Evolutionary conservation across 2,888 invertebrate species (phyloP).

Genomic region (Agapetus fuscipes): DNA sequence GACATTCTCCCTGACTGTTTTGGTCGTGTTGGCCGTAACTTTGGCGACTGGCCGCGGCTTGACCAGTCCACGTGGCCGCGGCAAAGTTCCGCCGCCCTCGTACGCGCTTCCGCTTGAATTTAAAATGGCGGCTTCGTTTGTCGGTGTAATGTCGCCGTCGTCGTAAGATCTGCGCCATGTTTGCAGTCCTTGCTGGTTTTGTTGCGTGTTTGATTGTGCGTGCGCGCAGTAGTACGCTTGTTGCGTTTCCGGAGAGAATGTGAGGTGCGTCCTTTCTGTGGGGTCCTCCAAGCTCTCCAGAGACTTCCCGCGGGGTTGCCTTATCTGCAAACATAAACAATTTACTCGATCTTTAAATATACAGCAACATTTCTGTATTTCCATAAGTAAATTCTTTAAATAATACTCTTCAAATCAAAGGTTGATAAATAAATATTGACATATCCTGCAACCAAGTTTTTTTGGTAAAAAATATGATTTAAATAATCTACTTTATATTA

Average conservation of each 20-base stretch:
- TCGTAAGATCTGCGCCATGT: constrained; percentile 72
- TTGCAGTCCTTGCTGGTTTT: constrained; percentile 35
- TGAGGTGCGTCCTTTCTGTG: constrained; percentile 53
- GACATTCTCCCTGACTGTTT: constrained; percentile 19
- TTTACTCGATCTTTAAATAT: too few species aligned
- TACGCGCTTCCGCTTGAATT: constrained; percentile 30
- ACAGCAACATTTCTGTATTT: too few species aligned
- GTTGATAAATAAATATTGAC: too few species aligned
- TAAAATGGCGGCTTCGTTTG: constrained; percentile 57
- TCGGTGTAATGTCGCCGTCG: constrained; percentile 84
- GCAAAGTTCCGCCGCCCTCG: constrained; percentile 78
- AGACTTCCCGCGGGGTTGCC: constrained; percentile 77
- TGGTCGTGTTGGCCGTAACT: constrained; percentile 47
- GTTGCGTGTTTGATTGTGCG: too few species aligned
- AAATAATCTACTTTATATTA: too few species aligned
- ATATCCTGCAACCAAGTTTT: too few species aligned
- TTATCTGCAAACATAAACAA: constrained; percentile 56
- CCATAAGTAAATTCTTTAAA: too few species aligned
- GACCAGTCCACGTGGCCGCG: constrained; percentile 72
- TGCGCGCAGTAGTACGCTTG: constrained; percentile 46
- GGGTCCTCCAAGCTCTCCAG: constrained; percentile 78
- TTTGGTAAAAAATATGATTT: too few species aligned
- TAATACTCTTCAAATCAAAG: too few species aligned
- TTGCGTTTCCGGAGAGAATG: constrained; percentile 50
- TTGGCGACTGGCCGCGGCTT: constrained; percentile 77